phyloP scores from a whole-genome alignment of 2,888 invertebrate species.

The Allolobophora icterica region DNA sequence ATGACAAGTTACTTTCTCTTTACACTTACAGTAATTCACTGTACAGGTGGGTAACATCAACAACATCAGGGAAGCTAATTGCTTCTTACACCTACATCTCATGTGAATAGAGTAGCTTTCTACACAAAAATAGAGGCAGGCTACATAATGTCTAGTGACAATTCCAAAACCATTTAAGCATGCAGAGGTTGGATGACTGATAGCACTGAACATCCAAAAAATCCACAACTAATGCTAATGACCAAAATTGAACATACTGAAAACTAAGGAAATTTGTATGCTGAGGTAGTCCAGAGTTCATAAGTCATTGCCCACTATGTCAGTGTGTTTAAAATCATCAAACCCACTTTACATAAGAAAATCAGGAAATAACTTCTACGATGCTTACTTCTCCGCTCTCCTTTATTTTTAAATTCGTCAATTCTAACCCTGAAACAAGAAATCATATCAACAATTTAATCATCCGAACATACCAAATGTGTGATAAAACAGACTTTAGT shows the following conservation, averaged over 20 bases:
- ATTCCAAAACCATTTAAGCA: not conserved
- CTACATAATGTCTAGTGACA: not conserved
- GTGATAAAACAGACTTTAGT: too few species aligned
- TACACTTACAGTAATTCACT: too few species aligned
- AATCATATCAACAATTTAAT: not conserved
- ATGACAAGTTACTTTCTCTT: too few species aligned
- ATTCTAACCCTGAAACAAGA: constrained; percentile 24
- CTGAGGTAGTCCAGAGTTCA: not conserved
- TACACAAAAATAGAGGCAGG: not conserved
- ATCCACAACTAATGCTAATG: not conserved
- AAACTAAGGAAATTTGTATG: not conserved
- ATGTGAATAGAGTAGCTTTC: not conserved
- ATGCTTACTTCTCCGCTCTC: constrained; percentile 23
- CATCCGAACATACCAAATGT: not conserved
- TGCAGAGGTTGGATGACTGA: too few species aligned
- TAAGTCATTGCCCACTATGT: not conserved
- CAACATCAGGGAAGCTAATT: not conserved
- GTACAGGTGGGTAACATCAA: too few species aligned
- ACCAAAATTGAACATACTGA: not conserved
- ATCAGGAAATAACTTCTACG: not conserved
- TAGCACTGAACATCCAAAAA: too few species aligned
- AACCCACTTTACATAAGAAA: not conserved
- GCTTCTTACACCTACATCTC: not conserved
- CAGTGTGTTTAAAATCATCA: not conserved
- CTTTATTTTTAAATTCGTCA: constrained; percentile 19